Evolutionary conservation across 2,113 vertebrate genomes (phyloP).

Genomic region (Merops nubicus): DNA sequence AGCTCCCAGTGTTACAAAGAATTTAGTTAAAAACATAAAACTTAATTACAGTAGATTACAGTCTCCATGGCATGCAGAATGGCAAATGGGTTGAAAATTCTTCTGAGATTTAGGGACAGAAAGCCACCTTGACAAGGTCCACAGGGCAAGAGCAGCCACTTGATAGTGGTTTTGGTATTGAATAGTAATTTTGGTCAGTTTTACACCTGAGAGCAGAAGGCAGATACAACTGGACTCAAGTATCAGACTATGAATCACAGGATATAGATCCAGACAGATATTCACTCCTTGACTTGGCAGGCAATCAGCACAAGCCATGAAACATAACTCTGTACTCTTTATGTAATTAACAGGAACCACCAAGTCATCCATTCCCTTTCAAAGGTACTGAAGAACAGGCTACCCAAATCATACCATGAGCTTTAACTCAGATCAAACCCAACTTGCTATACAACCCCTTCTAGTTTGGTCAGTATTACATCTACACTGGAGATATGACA

Average conservation of each 20-base stretch:
- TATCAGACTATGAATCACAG: neutral
- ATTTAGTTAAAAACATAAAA: neutral
- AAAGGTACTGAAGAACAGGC: neutral
- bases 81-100: neutral
- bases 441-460: neutral
- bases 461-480: neutral
- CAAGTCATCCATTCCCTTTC: neutral
- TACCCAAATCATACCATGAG: neutral
- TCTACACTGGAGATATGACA: neutral
- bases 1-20: neutral
- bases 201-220: neutral
- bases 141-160: neutral
- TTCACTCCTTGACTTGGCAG: neutral
- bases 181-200: neutral
- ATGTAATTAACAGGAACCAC: neutral
- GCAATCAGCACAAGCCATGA: neutral
- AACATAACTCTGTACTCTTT: neutral
- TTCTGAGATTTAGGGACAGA: neutral
- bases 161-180: neutral
- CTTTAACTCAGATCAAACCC: neutral
- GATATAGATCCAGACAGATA: neutral
- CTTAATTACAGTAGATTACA: neutral
- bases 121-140: neutral
- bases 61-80: neutral
- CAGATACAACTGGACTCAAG: neutral